Conservation (phyloP, 2,888 invertebrate genomes). For the Spialia ferax region DNA sequence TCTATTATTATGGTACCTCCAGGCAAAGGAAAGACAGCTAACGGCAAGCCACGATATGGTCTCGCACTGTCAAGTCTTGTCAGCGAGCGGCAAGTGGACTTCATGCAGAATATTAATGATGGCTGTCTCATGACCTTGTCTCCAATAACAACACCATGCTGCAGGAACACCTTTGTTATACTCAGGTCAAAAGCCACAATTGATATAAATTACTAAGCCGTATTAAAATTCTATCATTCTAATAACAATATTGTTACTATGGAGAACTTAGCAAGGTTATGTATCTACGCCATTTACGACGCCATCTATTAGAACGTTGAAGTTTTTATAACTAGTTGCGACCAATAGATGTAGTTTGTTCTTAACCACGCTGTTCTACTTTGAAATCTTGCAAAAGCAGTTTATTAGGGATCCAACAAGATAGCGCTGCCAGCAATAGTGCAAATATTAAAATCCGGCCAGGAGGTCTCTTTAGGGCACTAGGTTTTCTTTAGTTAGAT, state of each 20-base stretch:
- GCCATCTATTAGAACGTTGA: constrained; percentile 1
- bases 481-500: background rate
- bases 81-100: constrained; percentile 75
- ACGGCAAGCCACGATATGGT: constrained; percentile 65
- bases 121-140: constrained; percentile 79
- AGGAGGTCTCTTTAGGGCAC: no score
- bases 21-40: constrained; percentile 54
- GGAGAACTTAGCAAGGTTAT: no score
- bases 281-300: background rate
- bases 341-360: background rate
- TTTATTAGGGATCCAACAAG: background rate
- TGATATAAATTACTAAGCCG: no score
- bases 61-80: constrained; percentile 77
- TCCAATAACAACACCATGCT: constrained; percentile 79
- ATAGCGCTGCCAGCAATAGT: background rate
- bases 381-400: background rate
- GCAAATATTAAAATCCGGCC: background rate
- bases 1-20: no score
- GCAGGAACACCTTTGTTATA: constrained; percentile 79
- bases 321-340: background rate
- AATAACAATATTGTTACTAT: no score
- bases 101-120: constrained; percentile 73
- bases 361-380: background rate
- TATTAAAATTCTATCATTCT: no score
- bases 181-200: constrained; percentile 59